These are phyloP conservation scores for Helicoverpa armigera DNA, from an alignment of 1,140 invertebrate species.

Conservation along the genomic window DNA sequence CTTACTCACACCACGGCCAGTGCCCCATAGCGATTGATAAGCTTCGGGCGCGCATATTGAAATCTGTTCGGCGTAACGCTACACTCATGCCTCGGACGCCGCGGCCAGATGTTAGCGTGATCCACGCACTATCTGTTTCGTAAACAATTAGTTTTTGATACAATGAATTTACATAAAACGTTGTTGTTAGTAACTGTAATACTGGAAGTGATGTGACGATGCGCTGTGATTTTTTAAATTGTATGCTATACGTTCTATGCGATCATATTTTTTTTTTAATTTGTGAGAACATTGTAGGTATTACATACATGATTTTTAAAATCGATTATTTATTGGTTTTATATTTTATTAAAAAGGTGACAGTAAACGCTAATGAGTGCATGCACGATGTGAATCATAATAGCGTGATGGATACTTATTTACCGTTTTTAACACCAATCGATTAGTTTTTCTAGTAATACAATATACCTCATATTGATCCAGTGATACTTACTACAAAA, in stretches of 20 bases:
- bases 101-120: slow-evolving; percentile 59
- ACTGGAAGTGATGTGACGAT: slow-evolving; percentile 7
- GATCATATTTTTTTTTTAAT: neutral
- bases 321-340: too few relatives aligned
- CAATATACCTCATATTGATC: too few relatives aligned
- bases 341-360: too few relatives aligned
- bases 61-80: slow-evolving; percentile 57
- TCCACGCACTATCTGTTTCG: slow-evolving; percentile 39
- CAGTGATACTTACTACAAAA: slow-evolving; percentile 9
- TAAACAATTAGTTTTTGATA: slow-evolving; percentile 38
- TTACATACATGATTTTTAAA: neutral
- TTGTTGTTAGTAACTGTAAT: neutral
- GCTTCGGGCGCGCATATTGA: slow-evolving; percentile 57
- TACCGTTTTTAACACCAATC: too few relatives aligned
- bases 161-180: slow-evolving; percentile 4
- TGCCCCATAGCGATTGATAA: slow-evolving; percentile 68
- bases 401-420: too few relatives aligned
- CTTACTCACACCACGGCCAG: slow-evolving; percentile 19
- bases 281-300: neutral
- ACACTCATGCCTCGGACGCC: slow-evolving; percentile 56
- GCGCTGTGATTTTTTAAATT: neutral
- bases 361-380: too few relatives aligned
- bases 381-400: too few relatives aligned
- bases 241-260: neutral
- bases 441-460: too few relatives aligned